phyloP scores from a whole-genome alignment of 2,888 invertebrate genomes.

The Beris chalybata region DNA sequence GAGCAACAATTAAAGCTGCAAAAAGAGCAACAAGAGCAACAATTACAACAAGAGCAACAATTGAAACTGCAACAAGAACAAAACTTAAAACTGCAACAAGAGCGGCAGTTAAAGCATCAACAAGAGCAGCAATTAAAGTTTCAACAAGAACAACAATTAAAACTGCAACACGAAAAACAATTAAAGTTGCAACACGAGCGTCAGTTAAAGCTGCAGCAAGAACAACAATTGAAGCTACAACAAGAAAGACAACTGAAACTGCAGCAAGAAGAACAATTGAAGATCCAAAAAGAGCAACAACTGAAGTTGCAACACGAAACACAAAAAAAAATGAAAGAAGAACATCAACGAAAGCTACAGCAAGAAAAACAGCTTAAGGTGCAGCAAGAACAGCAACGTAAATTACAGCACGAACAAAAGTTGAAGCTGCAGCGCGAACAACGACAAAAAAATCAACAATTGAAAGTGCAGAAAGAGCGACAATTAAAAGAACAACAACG shows the following conservation, averaged over 20 bases:
- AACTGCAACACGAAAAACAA: constrained; percentile 27
- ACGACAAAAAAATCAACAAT: not conserved
- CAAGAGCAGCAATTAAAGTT: too few species aligned
- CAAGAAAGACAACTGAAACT: constrained; percentile 30
- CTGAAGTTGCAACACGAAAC: not conserved
- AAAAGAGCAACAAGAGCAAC: constrained; percentile 21
- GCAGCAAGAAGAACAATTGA: not conserved
- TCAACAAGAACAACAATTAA: not conserved
- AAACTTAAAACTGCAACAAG: too few species aligned
- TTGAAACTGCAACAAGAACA: not conserved
- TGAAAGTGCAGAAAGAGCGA: constrained; percentile 32
- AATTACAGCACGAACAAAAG: constrained; percentile 26
- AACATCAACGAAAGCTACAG: too few species aligned
- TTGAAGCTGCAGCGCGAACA: constrained; percentile 6
- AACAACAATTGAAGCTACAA: constrained; percentile 29
- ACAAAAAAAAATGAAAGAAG: not conserved
- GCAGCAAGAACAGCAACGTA: not conserved
- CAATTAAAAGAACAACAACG: constrained; percentile 30
- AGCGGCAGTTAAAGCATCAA: too few species aligned
- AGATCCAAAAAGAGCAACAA: not conserved
- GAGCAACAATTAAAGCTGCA: constrained; percentile 31
- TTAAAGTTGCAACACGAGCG: not conserved
- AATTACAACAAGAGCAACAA: not conserved
- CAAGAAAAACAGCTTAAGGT: too few species aligned
- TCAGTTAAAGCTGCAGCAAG: constrained; percentile 30